These are phyloP conservation scores for Liodrosophila aerea DNA, from an alignment of 2,888 invertebrate genomes.

Conservation along the genomic window DNA sequence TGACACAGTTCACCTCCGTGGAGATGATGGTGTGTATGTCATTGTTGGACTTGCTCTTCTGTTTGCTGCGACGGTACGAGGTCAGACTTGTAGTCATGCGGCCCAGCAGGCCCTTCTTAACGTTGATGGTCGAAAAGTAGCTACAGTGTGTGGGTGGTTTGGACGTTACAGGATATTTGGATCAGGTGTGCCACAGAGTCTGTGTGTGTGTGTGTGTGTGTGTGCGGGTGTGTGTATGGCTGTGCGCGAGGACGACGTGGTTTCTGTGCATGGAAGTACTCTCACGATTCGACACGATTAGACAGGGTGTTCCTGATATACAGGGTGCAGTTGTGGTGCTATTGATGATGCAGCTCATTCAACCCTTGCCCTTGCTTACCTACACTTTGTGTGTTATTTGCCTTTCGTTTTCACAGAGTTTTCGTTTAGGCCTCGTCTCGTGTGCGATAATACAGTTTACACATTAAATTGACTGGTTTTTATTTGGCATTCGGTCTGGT, in stretches of 20 bases:
- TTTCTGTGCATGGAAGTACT: slow-evolving; percentile 31
- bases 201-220: slow-evolving; percentile 5
- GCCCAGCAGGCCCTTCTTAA: slow-evolving; percentile 81
- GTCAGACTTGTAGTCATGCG: slow-evolving; percentile 82
- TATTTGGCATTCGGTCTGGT: slow-evolving; percentile 10
- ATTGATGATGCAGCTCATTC: slow-evolving; percentile 1
- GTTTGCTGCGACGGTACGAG: slow-evolving; percentile 81
- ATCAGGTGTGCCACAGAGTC: slow-evolving; percentile 19
- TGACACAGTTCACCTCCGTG: slow-evolving; percentile 58
- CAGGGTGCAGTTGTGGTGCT: slow-evolving; percentile 40
- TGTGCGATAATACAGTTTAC: slow-evolving; percentile 28
- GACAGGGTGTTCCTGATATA: not conserved
- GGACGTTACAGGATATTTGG: not conserved
- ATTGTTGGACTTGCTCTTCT: slow-evolving; percentile 80
- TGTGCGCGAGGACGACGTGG: slow-evolving; percentile 17
- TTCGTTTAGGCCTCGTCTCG: slow-evolving; percentile 6
- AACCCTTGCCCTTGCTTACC: slow-evolving; percentile 48
- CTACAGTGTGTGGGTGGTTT: slow-evolving; percentile 48
- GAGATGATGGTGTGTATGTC: slow-evolving; percentile 78
- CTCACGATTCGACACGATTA: slow-evolving; percentile 7
- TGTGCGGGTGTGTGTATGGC: slow-evolving; percentile 7
- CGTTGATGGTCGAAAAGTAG: slow-evolving; percentile 82
- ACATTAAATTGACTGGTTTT: slow-evolving; percentile 49
- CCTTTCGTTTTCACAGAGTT: slow-evolving; percentile 37
- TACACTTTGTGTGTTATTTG: slow-evolving; percentile 20